Evolutionary conservation across 2,888 invertebrate species (phyloP).

Genomic region (Platycheirus albimanus): DNA sequence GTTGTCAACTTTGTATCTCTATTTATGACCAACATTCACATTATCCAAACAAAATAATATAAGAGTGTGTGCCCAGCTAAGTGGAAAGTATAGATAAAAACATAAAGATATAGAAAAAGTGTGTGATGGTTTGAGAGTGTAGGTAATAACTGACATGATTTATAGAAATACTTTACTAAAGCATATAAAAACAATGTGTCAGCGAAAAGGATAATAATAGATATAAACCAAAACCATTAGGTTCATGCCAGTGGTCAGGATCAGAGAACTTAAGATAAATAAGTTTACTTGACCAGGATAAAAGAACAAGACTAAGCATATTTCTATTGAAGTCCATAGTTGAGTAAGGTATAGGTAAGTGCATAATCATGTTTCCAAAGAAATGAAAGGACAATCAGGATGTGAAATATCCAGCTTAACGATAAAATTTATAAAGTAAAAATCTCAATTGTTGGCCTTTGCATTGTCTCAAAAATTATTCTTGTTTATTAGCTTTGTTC

Average conservation of each 20-base stretch:
- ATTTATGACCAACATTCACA: slow-evolving; percentile 66
- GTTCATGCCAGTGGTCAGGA: slow-evolving; percentile 43
- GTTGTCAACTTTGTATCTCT: slow-evolving; percentile 68
- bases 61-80: slow-evolving; percentile 81
- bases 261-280: slow-evolving; percentile 39
- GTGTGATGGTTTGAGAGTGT: background rate
- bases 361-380: slow-evolving; percentile 53
- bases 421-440: too few relatives aligned
- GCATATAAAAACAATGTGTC: slow-evolving; percentile 65
- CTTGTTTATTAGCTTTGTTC: too few relatives aligned
- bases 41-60: slow-evolving; percentile 71
- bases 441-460: too few relatives aligned
- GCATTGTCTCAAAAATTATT: too few relatives aligned
- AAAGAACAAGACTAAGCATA: background rate
- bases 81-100: slow-evolving; percentile 82
- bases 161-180: slow-evolving; percentile 58
- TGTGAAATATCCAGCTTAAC: too few relatives aligned
- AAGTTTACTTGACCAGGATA: slow-evolving; percentile 47
- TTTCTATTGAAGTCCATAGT: background rate
- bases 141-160: slow-evolving; percentile 53
- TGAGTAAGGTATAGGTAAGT: too few relatives aligned
- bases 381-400: background rate
- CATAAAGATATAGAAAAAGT: slow-evolving; percentile 42
- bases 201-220: slow-evolving; percentile 55
- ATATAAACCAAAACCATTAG: slow-evolving; percentile 18